These are phyloP conservation scores for Sinella curviseta DNA, from an alignment of 1,140 invertebrate genomes.

Conservation along the genomic window DNA sequence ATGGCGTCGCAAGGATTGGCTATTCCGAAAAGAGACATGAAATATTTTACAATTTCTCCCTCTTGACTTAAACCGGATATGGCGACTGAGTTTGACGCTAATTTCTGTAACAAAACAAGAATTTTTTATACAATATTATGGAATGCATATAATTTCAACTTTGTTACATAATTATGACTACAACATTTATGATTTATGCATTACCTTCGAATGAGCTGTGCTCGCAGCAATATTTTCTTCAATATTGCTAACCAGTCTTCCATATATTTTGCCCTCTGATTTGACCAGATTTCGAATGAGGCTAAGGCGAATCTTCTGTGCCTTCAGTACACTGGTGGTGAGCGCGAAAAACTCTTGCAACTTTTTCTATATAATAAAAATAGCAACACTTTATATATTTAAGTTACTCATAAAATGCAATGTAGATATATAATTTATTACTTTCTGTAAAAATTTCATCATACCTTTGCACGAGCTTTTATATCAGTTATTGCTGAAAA, in stretches of 20 bases:
- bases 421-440: too few relatives aligned
- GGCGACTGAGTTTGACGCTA: too few relatives aligned
- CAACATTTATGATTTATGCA: neutral
- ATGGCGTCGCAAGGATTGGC: too few relatives aligned
- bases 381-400: neutral
- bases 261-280: slow-evolving; percentile 21
- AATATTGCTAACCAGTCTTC: neutral
- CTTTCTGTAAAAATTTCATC: neutral
- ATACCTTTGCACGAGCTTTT: slow-evolving; percentile 29
- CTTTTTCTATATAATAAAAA: slow-evolving; percentile 26
- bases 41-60: too few relatives aligned
- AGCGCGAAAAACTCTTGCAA: slow-evolving; percentile 30
- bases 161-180: too few relatives aligned
- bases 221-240: neutral
- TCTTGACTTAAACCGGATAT: too few relatives aligned
- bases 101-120: too few relatives aligned
- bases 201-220: neutral
- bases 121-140: too few relatives aligned
- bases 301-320: slow-evolving; percentile 33
- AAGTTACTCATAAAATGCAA: neutral
- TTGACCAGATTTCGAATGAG: slow-evolving; percentile 31
- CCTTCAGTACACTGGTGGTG: neutral
- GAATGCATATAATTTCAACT: too few relatives aligned
- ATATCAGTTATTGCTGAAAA: slow-evolving; percentile 7
- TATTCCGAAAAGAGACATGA: too few relatives aligned